Evolutionary conservation across 2,113 vertebrate species (phyloP).

Genomic region (Vulpes vulpes): DNA sequence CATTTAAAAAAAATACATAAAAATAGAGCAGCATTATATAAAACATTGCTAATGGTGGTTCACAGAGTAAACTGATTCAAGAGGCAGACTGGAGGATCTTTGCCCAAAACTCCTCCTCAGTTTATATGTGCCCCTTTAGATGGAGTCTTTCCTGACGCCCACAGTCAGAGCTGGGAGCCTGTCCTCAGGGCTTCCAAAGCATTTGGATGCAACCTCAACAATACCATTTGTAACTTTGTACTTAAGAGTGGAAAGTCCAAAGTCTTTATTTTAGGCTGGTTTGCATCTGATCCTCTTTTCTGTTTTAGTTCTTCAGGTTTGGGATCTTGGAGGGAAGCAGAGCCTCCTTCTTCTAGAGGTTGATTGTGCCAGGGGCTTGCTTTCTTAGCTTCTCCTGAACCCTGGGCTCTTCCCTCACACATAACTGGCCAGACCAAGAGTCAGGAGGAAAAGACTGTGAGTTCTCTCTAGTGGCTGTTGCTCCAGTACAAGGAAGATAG

Average conservation of each 20-base stretch:
- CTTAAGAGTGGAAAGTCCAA: constrained; percentile 7
- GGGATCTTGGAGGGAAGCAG: neutral
- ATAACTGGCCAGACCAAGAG: neutral
- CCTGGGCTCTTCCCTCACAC: neutral
- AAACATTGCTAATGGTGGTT: constrained; percentile 4
- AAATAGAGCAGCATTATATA: constrained; percentile 28
- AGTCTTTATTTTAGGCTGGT: constrained; percentile 2
- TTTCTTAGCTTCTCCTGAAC: neutral
- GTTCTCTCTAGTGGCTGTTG: neutral
- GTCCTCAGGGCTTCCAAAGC: neutral
- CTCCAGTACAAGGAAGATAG: neutral
- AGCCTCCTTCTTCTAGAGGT: neutral
- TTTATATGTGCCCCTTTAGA: constrained; percentile 1
- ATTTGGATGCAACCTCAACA: neutral
- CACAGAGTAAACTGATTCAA: constrained; percentile 39
- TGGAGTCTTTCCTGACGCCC: neutral
- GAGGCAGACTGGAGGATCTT: neutral
- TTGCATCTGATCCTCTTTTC: neutral
- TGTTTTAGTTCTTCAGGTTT: neutral
- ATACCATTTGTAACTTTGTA: constrained; percentile 17
- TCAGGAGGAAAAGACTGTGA: neutral
- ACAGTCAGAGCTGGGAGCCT: neutral
- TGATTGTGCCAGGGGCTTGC: neutral
- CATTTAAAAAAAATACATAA: constrained; percentile 20
- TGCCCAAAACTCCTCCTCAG: constrained; percentile 38